phyloP scores from a whole-genome alignment of 1,140 invertebrate species.

The Diorhabda sublineata region DNA sequence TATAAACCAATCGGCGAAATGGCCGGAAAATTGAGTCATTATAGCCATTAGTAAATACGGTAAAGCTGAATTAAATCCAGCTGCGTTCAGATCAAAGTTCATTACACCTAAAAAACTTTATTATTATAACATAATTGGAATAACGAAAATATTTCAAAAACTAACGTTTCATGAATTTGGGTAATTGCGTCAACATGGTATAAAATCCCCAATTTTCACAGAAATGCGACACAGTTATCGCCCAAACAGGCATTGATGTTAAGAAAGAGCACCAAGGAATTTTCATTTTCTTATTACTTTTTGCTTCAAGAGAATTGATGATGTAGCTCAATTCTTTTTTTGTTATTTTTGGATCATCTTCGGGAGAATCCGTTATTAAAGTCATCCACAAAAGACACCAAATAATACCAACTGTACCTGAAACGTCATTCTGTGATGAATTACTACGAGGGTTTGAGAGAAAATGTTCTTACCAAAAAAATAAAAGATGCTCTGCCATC shows the following conservation, averaged over 20 bases:
- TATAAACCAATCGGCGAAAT: constrained; percentile 75
- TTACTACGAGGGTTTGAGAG: not conserved
- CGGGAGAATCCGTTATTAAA: constrained; percentile 71
- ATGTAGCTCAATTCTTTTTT: constrained; percentile 75
- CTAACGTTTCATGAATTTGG: constrained; percentile 83
- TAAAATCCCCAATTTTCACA: constrained; percentile 97
- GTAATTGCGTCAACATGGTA: constrained; percentile 83
- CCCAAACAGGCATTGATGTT: constrained; percentile 82
- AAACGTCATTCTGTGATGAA: not conserved
- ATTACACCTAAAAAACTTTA: constrained; percentile 60
- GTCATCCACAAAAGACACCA: constrained; percentile 70
- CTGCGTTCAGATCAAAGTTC: constrained; percentile 66
- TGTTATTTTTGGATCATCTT: constrained; percentile 70
- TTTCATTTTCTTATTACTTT: constrained; percentile 51
- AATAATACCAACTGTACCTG: constrained; percentile 61
- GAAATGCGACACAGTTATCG: constrained; percentile 85
- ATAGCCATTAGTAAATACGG: constrained; percentile 85
- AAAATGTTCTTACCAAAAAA: constrained; percentile 63
- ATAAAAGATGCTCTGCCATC: constrained; percentile 88
- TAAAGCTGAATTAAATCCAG: constrained; percentile 76
- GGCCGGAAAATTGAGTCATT: constrained; percentile 74
- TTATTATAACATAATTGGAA: not conserved
- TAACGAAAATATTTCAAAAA: not conserved
- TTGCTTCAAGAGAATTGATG: constrained; percentile 45
- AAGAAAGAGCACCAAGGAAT: constrained; percentile 81